Conservation (phyloP, 2,888 invertebrate species). For the Mechanitis mazaeus region DNA sequence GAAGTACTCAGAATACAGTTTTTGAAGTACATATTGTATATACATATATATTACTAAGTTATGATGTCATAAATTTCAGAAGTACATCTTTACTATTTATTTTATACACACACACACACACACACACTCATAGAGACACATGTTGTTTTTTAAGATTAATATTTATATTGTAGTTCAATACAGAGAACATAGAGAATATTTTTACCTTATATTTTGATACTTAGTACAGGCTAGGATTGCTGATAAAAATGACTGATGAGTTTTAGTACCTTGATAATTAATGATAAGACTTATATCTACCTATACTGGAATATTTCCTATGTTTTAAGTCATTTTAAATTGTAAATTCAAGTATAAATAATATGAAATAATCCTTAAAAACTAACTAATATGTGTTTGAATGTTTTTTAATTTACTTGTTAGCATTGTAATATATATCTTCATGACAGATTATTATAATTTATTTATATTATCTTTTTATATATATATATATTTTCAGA, state of each 20-base stretch:
- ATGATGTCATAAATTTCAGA: conserved; percentile 35
- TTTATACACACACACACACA: conserved; percentile 19
- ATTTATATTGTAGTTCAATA: conserved; percentile 28
- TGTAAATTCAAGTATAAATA: background rate
- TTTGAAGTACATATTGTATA: too few relatives aligned
- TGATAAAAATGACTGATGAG: conserved; percentile 62
- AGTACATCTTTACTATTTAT: conserved; percentile 21
- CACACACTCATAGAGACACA: conserved; percentile 19
- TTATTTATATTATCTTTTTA: too few relatives aligned
- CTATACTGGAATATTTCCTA: background rate
- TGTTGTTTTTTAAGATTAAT: conserved; percentile 13
- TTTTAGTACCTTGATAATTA: conserved; percentile 46
- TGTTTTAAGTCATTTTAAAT: background rate
- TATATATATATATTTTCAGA: too few relatives aligned
- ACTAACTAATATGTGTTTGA: background rate
- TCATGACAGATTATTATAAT: too few relatives aligned
- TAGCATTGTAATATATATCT: too few relatives aligned
- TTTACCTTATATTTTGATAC: conserved; percentile 28
- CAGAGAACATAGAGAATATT: conserved; percentile 7
- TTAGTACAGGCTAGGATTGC: conserved; percentile 35
- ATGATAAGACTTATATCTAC: conserved; percentile 33
- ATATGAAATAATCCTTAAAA: background rate
- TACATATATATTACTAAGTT: background rate
- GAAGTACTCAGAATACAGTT: too few relatives aligned
- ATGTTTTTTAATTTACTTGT: background rate